These are phyloP conservation scores for Potorous gilbertii DNA, from an alignment of 2,797 vertebrate genomes.

Conservation along the genomic window DNA sequence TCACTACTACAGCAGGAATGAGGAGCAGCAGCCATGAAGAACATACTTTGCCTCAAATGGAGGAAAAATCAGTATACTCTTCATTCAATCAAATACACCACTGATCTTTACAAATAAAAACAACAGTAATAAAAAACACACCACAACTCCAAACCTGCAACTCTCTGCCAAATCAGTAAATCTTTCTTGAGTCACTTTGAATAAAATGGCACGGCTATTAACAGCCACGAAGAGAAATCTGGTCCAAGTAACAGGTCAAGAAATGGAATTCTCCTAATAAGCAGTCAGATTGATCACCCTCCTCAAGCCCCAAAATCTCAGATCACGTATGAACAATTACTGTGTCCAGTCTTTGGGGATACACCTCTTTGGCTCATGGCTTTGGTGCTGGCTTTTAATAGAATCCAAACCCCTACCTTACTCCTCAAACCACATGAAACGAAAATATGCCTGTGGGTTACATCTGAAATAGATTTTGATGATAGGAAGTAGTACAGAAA, in stretches of 20 bases:
- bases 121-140: not conserved
- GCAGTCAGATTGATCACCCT: not conserved
- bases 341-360: not conserved
- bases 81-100: not conserved
- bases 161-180: rapidly evolving
- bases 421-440: not conserved
- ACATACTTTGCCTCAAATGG: not conserved
- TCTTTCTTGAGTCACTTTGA: not conserved
- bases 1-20: rapidly evolving
- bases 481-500: not conserved
- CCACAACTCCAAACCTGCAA: not conserved
- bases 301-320: not conserved
- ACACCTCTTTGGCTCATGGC: not conserved
- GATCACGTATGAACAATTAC: not conserved
- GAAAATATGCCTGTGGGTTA: not conserved
- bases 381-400: not conserved
- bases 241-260: not conserved
- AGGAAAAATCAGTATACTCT: not conserved
- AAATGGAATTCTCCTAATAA: not conserved
- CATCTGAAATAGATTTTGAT: not conserved
- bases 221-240: not conserved
- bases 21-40: not conserved
- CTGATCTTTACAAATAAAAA: not conserved
- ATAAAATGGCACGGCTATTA: not conserved
- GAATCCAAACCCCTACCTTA: not conserved